phyloP scores from a whole-genome alignment of 2,888 invertebrate genomes.

The Hirudinaria manillensis region DNA sequence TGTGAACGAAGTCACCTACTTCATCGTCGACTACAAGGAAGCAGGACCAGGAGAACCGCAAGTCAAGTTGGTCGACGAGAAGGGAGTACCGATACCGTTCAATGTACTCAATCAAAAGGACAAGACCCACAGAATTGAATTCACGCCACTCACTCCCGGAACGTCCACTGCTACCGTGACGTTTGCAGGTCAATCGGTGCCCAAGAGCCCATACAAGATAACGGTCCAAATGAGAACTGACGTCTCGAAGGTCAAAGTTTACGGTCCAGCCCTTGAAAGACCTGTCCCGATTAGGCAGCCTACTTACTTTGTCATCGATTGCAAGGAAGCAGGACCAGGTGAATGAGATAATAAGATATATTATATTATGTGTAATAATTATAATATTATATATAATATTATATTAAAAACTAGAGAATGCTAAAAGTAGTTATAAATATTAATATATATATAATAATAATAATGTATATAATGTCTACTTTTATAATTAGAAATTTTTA shows the following conservation, averaged over 20 bases:
- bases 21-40: conserved; percentile 76
- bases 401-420: too few species aligned
- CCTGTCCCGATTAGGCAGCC: conserved; percentile 67
- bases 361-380: too few species aligned
- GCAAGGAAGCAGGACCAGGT: conserved; percentile 68
- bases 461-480: too few species aligned
- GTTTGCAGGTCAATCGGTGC: conserved; percentile 31
- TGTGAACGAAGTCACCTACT: conserved; percentile 70
- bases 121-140: conserved; percentile 32
- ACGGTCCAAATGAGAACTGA: conserved; percentile 55
- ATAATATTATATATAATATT: too few species aligned
- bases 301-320: conserved; percentile 76
- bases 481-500: too few species aligned
- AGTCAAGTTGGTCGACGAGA: conserved; percentile 28
- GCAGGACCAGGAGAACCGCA: conserved; percentile 66
- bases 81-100: conserved; percentile 27
- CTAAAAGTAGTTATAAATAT: too few species aligned
- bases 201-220: conserved; percentile 33
- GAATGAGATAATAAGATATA: conserved; percentile 50
- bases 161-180: conserved; percentile 27
- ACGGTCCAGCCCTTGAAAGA: conserved; percentile 65
- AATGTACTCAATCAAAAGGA: conserved; percentile 33
- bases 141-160: conserved; percentile 26
- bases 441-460: too few species aligned
- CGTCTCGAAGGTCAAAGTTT: conserved; percentile 61